A percentile compares a stretch with the other conserved stretches of the same genome.
phyloP scores from a whole-genome alignment of 2,113 vertebrate species.

The Neogale vison region DNA sequence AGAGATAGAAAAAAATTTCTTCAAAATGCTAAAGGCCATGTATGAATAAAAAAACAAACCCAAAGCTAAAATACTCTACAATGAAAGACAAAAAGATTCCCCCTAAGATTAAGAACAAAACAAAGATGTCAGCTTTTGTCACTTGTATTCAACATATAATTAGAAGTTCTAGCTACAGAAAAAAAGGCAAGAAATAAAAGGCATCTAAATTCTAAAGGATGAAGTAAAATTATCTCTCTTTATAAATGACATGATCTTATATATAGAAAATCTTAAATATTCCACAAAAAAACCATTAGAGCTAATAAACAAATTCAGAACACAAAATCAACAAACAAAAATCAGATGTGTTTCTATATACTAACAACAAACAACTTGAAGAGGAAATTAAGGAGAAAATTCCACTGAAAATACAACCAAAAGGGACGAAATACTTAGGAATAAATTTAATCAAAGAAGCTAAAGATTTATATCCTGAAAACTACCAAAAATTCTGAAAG shows the following conservation, averaged over 20 bases:
- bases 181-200: background rate
- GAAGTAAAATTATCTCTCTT: background rate
- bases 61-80: background rate
- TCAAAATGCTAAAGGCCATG: background rate
- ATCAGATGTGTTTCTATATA: background rate
- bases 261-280: background rate
- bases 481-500: background rate
- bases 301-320: background rate
- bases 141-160: background rate
- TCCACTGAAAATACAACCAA: background rate
- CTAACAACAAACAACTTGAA: background rate
- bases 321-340: background rate
- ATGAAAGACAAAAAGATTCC: background rate
- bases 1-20: background rate
- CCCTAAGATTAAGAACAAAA: background rate
- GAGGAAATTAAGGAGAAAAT: background rate
- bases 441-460: background rate
- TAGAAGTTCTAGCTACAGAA: background rate
- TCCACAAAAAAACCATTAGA: background rate
- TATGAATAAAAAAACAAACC: background rate
- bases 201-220: background rate
- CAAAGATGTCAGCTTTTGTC: background rate
- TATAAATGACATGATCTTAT: background rate
- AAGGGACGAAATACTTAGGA: background rate
- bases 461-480: background rate